Evolutionary conservation across 2,113 vertebrate genomes (phyloP).

Genomic region (Alouatta palliata): DNA sequence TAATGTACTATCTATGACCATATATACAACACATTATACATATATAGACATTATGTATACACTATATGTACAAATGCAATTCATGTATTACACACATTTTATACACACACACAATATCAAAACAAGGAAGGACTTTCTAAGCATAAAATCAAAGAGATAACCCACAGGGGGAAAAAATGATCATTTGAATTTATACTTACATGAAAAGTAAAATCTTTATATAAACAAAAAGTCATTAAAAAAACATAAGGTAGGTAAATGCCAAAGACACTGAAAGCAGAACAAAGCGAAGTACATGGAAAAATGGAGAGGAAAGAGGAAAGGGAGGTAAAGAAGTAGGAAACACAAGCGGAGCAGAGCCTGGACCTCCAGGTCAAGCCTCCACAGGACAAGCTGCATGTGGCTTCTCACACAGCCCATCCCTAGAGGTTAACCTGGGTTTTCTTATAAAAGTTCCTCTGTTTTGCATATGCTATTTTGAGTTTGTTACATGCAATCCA

Average conservation of each 20-base stretch:
- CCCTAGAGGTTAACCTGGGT: fast-evolving
- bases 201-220: background rate
- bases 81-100: background rate
- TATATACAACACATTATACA: background rate
- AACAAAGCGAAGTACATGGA: background rate
- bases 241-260: background rate
- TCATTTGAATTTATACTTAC: background rate
- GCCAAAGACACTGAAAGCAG: background rate
- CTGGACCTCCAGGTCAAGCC: background rate
- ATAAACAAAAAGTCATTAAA: background rate
- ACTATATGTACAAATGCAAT: background rate
- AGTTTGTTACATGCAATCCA: background rate
- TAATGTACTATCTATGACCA: background rate
- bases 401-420: no score
- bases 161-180: background rate
- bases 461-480: background rate
- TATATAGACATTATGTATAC: background rate
- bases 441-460: background rate
- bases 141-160: background rate
- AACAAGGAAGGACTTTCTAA: background rate
- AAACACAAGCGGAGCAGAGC: background rate
- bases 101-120: background rate
- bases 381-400: fast-evolving
- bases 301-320: background rate
- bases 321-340: fast-evolving